Evolutionary conservation across 2,113 vertebrate genomes (phyloP).

Genomic region (Dromiciops gliroides): DNA sequence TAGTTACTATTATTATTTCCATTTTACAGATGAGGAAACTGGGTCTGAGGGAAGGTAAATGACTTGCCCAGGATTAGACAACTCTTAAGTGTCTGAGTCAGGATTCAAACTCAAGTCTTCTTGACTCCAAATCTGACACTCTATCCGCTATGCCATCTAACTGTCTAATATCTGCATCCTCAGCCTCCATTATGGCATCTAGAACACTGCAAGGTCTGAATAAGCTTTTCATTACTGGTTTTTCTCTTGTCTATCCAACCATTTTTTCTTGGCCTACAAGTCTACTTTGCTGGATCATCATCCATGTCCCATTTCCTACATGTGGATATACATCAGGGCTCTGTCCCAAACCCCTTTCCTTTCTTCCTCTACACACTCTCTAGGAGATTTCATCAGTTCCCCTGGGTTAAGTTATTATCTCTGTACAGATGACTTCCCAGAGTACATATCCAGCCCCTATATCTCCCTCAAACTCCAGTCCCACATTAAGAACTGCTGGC

Average conservation of each 20-base stretch:
- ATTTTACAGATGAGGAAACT: not conserved
- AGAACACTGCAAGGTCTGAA: not conserved
- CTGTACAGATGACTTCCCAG: not conserved
- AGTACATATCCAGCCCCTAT: not conserved
- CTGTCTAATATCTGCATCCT: not conserved
- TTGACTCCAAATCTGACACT: not conserved
- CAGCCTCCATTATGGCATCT: not conserved
- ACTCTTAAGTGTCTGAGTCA: not conserved
- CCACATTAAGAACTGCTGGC: not conserved
- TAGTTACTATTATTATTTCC: not conserved
- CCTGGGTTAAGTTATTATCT: not conserved
- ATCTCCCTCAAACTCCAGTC: not conserved
- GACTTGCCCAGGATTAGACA: not conserved
- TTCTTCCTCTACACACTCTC: not conserved
- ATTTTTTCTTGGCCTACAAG: not conserved
- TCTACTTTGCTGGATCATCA: not conserved
- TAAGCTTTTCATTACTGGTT: not conserved
- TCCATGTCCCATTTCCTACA: not conserved
- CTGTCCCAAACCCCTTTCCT: not conserved
- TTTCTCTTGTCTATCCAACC: not conserved
- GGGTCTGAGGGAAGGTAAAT: not conserved
- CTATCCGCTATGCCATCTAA: not conserved
- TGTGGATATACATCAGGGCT: not conserved
- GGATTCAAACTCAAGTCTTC: too few species aligned
- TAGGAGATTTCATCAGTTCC: not conserved